These are phyloP conservation scores for Sisor rabdophorus DNA, from an alignment of 2,113 vertebrate species.

Conservation along the genomic window DNA sequence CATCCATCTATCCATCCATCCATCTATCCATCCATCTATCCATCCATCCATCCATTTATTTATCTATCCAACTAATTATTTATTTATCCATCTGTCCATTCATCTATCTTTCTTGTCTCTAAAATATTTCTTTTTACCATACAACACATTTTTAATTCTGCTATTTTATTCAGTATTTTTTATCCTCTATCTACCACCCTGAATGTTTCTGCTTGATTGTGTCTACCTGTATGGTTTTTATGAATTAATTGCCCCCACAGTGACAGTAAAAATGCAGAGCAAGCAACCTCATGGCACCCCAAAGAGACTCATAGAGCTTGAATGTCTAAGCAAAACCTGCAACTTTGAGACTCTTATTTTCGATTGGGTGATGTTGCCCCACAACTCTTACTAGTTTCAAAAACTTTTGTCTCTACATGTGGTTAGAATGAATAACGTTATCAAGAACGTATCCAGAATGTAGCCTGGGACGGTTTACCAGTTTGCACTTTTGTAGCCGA, in stretches of 20 bases:
- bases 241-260: background rate
- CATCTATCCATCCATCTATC: no score
- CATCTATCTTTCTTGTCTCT: background rate
- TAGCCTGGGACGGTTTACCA: constrained; percentile 1
- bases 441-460: background rate
- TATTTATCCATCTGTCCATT: no score
- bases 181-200: background rate
- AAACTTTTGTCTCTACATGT: background rate
- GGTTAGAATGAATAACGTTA: background rate
- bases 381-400: background rate
- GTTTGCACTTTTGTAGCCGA: constrained; percentile 1
- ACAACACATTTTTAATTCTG: background rate
- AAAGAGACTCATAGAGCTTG: background rate
- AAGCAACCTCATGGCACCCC: background rate
- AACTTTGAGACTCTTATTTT: background rate
- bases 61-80: no score
- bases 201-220: background rate
- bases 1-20: no score
- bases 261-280: background rate
- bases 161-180: background rate
- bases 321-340: background rate
- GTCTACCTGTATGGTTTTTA: background rate
- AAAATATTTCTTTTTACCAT: background rate
- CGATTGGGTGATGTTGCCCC: background rate
- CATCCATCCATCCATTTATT: no score